phyloP scores from a whole-genome alignment of 2,113 vertebrate genomes.

The Chaenogobius annularis region DNA sequence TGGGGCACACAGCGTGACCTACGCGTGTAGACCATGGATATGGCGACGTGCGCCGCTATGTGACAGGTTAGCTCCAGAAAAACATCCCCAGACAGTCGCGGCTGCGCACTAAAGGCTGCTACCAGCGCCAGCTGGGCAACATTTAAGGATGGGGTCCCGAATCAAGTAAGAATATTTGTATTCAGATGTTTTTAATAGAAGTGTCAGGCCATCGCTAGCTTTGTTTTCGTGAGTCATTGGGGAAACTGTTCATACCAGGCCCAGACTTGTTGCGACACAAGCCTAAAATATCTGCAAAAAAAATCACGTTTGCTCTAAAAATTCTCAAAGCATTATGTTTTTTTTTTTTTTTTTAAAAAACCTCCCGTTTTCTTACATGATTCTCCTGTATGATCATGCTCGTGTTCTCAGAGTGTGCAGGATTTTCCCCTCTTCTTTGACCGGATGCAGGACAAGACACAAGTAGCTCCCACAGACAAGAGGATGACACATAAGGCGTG shows the following conservation, averaged over 20 bases:
- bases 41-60: constrained; percentile 58
- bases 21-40: constrained; percentile 66
- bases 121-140: constrained; percentile 25
- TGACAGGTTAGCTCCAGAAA: constrained; percentile 60
- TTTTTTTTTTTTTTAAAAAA: no score
- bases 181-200: not conserved
- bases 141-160: constrained; percentile 73
- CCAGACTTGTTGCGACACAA: constrained; percentile 71
- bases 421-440: not conserved
- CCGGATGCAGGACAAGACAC: constrained; percentile 9
- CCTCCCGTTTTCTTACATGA: not conserved
- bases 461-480: not conserved
- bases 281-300: constrained; percentile 31
- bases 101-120: constrained; percentile 35
- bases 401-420: not conserved
- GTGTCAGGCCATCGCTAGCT: constrained; percentile 13
- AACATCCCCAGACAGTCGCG: constrained; percentile 47
- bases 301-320: not conserved
- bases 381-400: no score
- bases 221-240: constrained; percentile 24
- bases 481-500: not conserved
- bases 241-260: constrained; percentile 31
- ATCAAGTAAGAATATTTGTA: constrained; percentile 71
- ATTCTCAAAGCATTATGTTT: not conserved
- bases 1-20: constrained; percentile 39